Percentiles rank a stretch among this genome's conserved stretches.
Conservation (phyloP, 1,140 invertebrate species). For the Zaprionus vittiger region DNA sequence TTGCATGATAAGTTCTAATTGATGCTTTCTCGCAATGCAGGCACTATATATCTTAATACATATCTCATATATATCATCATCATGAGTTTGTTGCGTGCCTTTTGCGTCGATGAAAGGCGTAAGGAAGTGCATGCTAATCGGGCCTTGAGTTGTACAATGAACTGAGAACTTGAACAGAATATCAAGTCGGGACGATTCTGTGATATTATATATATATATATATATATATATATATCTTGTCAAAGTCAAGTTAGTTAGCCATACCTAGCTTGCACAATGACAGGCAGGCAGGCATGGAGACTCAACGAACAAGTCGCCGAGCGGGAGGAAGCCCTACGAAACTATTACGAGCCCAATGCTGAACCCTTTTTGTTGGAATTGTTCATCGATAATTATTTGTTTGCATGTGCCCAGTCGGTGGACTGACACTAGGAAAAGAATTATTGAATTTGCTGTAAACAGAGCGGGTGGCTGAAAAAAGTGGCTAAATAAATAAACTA, state of each 20-base stretch:
- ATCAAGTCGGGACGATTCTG: conserved; percentile 4
- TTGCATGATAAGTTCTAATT: conserved; percentile 65
- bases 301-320: neutral
- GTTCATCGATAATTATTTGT: conserved; percentile 66
- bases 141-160: conserved; percentile 19
- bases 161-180: conserved; percentile 16
- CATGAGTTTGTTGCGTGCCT: conserved; percentile 68
- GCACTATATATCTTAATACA: conserved; percentile 11
- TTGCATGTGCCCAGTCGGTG: conserved; percentile 56
- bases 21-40: conserved; percentile 14
- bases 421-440: conserved; percentile 48
- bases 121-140: conserved; percentile 62
- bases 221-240: conserved; percentile 28
- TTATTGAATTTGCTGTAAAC: conserved; percentile 61
- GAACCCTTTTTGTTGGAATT: conserved; percentile 40
- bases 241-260: conserved; percentile 17
- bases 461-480: neutral
- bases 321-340: conserved; percentile 48
- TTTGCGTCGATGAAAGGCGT: conserved; percentile 35
- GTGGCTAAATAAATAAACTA: conserved; percentile 41
- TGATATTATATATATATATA: conserved; percentile 38
- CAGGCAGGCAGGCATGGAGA: neutral
- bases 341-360: conserved; percentile 21
- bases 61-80: conserved; percentile 25
- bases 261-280: conserved; percentile 23